phyloP scores from a whole-genome alignment of 2,888 invertebrate genomes.

The Proisotoma minuta region DNA sequence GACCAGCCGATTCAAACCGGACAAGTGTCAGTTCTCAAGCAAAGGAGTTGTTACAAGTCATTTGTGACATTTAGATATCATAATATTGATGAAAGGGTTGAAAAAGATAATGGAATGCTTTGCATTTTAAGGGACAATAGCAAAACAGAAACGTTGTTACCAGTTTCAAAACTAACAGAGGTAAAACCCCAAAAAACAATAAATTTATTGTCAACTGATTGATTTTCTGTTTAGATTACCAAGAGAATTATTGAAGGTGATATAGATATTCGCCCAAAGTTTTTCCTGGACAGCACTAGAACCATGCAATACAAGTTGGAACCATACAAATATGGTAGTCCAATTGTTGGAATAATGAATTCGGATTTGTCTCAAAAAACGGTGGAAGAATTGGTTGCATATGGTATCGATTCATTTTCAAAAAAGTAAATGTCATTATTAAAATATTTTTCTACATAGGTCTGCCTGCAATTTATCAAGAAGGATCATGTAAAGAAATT shows the following conservation, averaged over 20 bases:
- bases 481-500: constrained; percentile 49
- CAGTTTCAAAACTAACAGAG: constrained; percentile 46
- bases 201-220: no score
- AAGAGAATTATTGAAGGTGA: constrained; percentile 9
- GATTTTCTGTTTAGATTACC: no score
- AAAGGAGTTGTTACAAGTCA: constrained; percentile 55
- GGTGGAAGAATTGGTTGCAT: constrained; percentile 7
- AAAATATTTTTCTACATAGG: constrained; percentile 48
- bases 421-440: neutral
- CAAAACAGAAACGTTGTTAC: constrained; percentile 51
- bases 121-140: constrained; percentile 61
- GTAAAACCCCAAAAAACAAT: neutral
- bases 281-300: constrained; percentile 20
- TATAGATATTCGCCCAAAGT: constrained; percentile 26
- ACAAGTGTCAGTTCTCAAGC: neutral
- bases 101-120: constrained; percentile 56
- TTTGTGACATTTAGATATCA: constrained; percentile 58
- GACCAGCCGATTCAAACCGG: constrained; percentile 27
- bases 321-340: constrained; percentile 44
- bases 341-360: constrained; percentile 44
- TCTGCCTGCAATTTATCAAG: constrained; percentile 50
- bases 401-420: constrained; percentile 10
- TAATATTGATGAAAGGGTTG: constrained; percentile 50
- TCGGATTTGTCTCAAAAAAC: constrained; percentile 26
- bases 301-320: neutral